Evolutionary conservation across 64 coral and sea anemone genomes (phyloP).

Genomic region (Stichodactyla helianthus): DNA sequence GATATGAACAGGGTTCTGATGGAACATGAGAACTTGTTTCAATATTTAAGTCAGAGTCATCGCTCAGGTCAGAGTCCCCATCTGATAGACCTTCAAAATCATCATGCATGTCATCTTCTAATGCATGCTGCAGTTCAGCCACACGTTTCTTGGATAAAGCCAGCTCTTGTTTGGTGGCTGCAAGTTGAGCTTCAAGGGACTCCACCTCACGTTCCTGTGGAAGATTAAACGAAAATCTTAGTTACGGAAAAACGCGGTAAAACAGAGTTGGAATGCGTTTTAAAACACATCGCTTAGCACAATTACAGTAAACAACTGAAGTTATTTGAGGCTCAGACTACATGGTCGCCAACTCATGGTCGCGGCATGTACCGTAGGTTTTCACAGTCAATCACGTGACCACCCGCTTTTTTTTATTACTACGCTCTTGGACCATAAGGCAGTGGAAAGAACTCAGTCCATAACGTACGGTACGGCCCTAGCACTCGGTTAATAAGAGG

Average conservation of each 20-base stretch:
- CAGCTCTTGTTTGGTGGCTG: constrained; percentile 76
- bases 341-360: no score
- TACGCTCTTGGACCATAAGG: no score
- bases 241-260: background rate
- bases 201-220: constrained; percentile 80
- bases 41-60: constrained; percentile 47
- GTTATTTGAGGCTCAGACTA: no score
- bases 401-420: no score
- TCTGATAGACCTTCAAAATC: constrained; percentile 57
- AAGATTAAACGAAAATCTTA: background rate
- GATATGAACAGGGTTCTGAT: constrained; percentile 86
- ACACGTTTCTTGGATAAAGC: constrained; percentile 84
- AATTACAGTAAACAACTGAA: no score
- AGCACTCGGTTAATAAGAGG: no score
- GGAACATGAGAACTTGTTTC: constrained; percentile 45
- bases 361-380: no score
- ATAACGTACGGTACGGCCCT: no score
- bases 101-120: constrained; percentile 91
- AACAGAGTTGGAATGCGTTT: background rate
- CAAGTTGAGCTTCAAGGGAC: constrained; percentile 59
- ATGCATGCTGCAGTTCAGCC: constrained; percentile 77
- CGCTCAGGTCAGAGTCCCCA: constrained; percentile 70
- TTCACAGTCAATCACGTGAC: no score
- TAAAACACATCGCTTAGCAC: no score
- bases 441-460: no score